Percentiles rank a stretch among this genome's conserved stretches.
Conservation (phyloP, 2,888 invertebrate genomes). For the Xestia sexstrigata region DNA sequence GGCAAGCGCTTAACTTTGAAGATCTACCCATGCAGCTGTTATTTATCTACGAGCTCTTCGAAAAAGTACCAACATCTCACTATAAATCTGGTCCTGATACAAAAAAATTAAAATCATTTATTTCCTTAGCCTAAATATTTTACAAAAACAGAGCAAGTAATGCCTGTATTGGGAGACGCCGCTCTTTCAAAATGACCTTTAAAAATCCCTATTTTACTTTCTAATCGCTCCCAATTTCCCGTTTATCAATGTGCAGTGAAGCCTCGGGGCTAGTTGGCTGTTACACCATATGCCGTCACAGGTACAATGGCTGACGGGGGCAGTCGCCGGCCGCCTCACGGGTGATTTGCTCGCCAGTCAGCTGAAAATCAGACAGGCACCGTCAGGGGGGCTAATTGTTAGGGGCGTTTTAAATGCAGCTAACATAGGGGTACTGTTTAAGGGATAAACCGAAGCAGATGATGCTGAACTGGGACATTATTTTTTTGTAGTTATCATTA, state of each 20-base stretch:
- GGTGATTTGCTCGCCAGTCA: conserved; percentile 55
- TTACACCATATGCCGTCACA: conserved; percentile 37
- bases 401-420: not conserved
- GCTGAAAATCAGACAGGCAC: conserved; percentile 42
- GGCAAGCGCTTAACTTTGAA: not conserved
- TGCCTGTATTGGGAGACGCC: too few relatives aligned
- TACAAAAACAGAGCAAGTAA: too few relatives aligned
- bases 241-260: conserved; percentile 43
- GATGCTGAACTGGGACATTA: not conserved
- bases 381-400: conserved; percentile 27
- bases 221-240: conserved; percentile 42
- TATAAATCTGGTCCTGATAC: not conserved
- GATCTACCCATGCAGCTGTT: not conserved
- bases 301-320: conserved; percentile 42
- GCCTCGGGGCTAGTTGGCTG: conserved; percentile 32
- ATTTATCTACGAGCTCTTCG: not conserved
- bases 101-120: too few relatives aligned
- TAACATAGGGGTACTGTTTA: not conserved
- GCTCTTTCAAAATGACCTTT: not conserved
- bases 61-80: not conserved
- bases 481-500: not conserved
- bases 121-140: too few relatives aligned
- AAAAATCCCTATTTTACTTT: not conserved
- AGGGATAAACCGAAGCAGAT: not conserved
- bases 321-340: conserved; percentile 42